Evolutionary conservation across 2,888 invertebrate species (phyloP).

Genomic region (Spatulosminthurus flaviceps): DNA sequence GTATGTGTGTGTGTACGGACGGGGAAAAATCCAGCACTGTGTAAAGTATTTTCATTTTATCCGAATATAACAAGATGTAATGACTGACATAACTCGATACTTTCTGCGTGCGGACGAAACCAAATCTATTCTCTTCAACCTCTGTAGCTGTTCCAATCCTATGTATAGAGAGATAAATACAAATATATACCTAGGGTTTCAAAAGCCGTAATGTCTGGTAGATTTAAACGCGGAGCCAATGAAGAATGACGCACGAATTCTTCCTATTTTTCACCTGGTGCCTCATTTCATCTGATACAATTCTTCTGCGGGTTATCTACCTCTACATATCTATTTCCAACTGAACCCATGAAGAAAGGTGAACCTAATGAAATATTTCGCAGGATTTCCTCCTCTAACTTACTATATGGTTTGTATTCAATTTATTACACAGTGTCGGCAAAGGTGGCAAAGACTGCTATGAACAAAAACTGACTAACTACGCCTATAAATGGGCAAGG

Average conservation of each 20-base stretch:
- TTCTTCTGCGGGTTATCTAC: background rate
- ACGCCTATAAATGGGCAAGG: too few species aligned
- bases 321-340: background rate
- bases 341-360: background rate
- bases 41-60: background rate
- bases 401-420: slow-evolving; percentile 41
- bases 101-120: slow-evolving; percentile 2
- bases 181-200: background rate
- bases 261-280: slow-evolving; percentile 39
- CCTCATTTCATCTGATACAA: slow-evolving; percentile 33
- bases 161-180: background rate
- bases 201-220: background rate
- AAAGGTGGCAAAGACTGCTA: slow-evolving; percentile 36
- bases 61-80: background rate
- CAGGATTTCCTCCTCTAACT: slow-evolving; percentile 33
- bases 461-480: background rate
- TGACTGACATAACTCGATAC: background rate
- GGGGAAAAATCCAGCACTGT: too few species aligned
- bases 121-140: slow-evolving; percentile 29
- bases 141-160: too few species aligned
- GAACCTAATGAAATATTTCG: slow-evolving; percentile 46
- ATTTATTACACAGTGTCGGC: slow-evolving; percentile 27
- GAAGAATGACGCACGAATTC: slow-evolving; percentile 33
- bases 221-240: slow-evolving; percentile 25
- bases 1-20: too few species aligned